Evolutionary conservation across 2,113 vertebrate genomes (phyloP).

Genomic region (Arothron firmamentum): DNA sequence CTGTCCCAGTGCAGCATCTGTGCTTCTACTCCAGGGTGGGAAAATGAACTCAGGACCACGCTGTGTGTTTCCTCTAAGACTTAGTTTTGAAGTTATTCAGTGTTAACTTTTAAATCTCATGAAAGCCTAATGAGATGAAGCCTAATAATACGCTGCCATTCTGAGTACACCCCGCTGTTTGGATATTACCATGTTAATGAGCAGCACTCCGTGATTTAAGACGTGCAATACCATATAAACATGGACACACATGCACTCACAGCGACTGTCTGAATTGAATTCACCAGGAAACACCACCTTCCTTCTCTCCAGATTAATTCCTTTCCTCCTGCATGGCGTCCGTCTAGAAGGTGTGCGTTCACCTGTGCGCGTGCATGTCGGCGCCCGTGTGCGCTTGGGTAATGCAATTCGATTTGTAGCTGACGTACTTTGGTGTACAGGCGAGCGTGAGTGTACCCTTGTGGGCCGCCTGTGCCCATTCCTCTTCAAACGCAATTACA

Average conservation of each 20-base stretch:
- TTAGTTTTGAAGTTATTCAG: constrained; percentile 60
- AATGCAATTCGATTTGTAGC: constrained; percentile 50
- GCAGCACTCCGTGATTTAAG: constrained; percentile 64
- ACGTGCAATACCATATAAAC: constrained; percentile 57
- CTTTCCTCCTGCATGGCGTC: constrained; percentile 3
- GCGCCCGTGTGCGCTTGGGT: constrained; percentile 18
- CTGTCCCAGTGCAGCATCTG: constrained; percentile 11
- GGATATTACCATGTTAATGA: constrained; percentile 80
- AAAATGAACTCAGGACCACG: constrained; percentile 26
- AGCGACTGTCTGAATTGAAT: constrained; percentile 47
- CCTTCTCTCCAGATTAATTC: constrained; percentile 24
- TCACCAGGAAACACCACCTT: constrained; percentile 32
- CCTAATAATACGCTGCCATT: constrained; percentile 67
- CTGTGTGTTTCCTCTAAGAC: constrained; percentile 56
- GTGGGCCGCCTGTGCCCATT: constrained; percentile 45
- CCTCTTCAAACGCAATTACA: constrained; percentile 72
- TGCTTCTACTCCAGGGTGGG: constrained; percentile 27
- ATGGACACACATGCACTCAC: constrained; percentile 55
- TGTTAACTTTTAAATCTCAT: constrained; percentile 79
- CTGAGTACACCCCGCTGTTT: constrained; percentile 73
- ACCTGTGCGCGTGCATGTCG: background rate
- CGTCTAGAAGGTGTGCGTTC: constrained; percentile 1
- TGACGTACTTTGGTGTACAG: constrained; percentile 39
- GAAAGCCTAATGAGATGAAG: constrained; percentile 80
- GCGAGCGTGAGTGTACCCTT: constrained; percentile 44